Conservation (phyloP, 1,140 invertebrate genomes). For the Drosophila mayri region DNA sequence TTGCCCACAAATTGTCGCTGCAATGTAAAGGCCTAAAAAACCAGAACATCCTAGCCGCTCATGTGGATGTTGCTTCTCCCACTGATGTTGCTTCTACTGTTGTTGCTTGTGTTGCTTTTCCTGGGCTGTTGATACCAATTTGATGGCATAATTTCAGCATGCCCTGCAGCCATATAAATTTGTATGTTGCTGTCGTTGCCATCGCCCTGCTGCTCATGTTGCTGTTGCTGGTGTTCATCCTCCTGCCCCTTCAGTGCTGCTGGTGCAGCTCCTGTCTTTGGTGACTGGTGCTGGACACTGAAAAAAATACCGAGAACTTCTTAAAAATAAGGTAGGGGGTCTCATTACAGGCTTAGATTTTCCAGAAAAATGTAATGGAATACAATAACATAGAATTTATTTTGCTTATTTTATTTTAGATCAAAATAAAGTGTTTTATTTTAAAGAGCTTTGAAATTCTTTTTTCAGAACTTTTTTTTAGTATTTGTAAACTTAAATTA, state of each 20-base stretch:
- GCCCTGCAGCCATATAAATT: conserved; percentile 81
- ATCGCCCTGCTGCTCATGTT: conserved; percentile 46
- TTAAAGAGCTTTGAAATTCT: neutral
- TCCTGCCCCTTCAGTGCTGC: neutral
- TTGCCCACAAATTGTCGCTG: conserved; percentile 79
- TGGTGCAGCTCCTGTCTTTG: neutral
- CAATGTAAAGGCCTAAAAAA: conserved; percentile 41
- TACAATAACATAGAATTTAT: neutral
- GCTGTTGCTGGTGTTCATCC: conserved; percentile 34
- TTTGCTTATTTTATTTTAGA: neutral
- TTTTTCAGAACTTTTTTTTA: neutral
- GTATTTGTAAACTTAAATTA: too few relatives aligned
- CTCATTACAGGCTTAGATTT: too few relatives aligned
- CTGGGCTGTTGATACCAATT: conserved; percentile 79
- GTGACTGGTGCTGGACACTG: conserved; percentile 2
- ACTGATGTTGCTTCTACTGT: conserved; percentile 7
- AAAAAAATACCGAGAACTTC: neutral
- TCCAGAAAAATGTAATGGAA: neutral
- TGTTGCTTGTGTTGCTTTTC: neutral
- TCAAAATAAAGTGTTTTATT: neutral
- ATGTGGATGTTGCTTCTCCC: conserved; percentile 9
- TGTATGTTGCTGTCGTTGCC: conserved; percentile 79
- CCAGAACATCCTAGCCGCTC: conserved; percentile 33
- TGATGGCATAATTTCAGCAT: conserved; percentile 85
- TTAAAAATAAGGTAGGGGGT: neutral